Evolutionary conservation across 64 coral and sea anemone species (phyloP), one percentile per base, ranked within the genome.

Genomic region (Porites australiensis): DNA sequence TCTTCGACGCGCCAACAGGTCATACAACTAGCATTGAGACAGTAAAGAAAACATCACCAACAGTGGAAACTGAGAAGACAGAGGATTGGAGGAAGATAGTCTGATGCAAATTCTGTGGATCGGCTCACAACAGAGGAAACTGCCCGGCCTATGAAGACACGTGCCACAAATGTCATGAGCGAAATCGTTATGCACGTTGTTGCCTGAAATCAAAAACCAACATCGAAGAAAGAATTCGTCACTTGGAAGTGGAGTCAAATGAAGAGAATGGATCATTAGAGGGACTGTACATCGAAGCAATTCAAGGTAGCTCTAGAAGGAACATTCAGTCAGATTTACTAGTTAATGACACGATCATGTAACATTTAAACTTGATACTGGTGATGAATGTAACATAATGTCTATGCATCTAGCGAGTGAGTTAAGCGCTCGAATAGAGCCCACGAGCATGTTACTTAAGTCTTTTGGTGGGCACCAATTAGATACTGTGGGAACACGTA

Each of bases 291-390:
- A 91, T 91, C 20, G 89, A 91, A 48, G 89, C 48, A 91, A 23
- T 91, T 64, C 74, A 85, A 79, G 69, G 64, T 88, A 82, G 59
- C 18, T 51, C 50, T 48, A 83, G 70, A 94, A 82, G 60, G 86
- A 62, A 77, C 64, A 62, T 89, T 80, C 49, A 82, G 65, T 68
- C 66, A 75, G 64, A 67, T 9, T 73, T 93, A 44, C 37, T 79
- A 69, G 83, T 79, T 54, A 65, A 76, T 50, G 61, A 88, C 75
- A 79, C 67, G n/a, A n/a, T 49, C 84, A 58, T 13, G 54, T 93
- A 63, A 44, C 15, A 79, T 93, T 93, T 37, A 93, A 93, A 74
- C 64, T 93, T 21, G 91, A 93, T 75, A 87, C 91, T 44, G 82
- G 91, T 64, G 91, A 83, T 48, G 91, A 93, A 75, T 88, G 86